Percentiles rank a stretch among this genome's conserved stretches.
These are phyloP conservation scores for Melierax canorus DNA, from an alignment of 2,113 vertebrate species.

Conservation along the genomic window DNA sequence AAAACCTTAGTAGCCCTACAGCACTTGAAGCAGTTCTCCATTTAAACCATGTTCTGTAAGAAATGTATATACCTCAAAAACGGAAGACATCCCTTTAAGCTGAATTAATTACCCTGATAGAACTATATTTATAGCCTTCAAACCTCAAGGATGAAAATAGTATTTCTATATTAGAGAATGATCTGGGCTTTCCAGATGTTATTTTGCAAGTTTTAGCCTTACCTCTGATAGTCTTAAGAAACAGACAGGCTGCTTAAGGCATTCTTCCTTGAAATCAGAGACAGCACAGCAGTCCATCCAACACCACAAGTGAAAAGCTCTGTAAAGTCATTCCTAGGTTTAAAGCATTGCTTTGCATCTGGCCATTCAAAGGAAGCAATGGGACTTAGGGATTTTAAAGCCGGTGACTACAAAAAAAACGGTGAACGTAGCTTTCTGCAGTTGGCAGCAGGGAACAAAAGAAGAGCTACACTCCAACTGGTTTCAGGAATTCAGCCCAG, in stretches of 20 bases:
- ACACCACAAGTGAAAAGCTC: conserved; percentile 1
- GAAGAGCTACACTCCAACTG: conserved; percentile 60
- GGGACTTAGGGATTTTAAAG: conserved; percentile 50
- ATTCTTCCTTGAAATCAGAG: conserved; percentile 57
- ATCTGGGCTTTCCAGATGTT: neutral
- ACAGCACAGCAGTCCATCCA: conserved; percentile 10
- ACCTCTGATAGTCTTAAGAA: conserved; percentile 9
- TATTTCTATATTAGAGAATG: neutral
- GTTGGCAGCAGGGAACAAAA: conserved; percentile 57
- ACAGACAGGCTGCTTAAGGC: conserved; percentile 17
- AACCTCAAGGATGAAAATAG: neutral
- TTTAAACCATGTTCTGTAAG: neutral
- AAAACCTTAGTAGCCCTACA: neutral
- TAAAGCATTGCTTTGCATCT: conserved; percentile 45
- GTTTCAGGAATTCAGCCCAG: conserved; percentile 58
- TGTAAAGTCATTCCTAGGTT: conserved; percentile 31
- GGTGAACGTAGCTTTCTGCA: conserved; percentile 13
- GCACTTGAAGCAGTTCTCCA: neutral
- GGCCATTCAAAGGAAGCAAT: conserved; percentile 41
- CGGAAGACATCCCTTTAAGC: neutral
- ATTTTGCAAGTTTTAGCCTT: conserved; percentile 39
- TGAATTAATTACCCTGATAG: neutral
- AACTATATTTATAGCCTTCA: neutral
- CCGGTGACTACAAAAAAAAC: conserved; percentile 45
- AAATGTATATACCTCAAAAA: neutral